Base-by-base conservation (phyloP, 2,797 vertebrate genomes). In the Mormyrus hasselquistii region DNA sequence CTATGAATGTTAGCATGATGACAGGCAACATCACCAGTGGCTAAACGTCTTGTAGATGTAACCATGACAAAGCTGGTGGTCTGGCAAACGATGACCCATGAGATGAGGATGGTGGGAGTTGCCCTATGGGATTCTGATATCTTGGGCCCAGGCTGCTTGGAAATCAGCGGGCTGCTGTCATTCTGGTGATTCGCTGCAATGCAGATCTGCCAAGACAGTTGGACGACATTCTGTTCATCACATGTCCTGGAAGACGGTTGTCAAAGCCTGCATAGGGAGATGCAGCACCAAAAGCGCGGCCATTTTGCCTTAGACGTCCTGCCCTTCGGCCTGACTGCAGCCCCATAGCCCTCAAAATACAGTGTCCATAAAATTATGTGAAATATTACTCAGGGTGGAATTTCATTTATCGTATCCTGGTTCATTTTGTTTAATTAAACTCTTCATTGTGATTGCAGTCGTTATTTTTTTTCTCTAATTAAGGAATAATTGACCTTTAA, bases 141-240 rank as follows among this genome's bases (percentile, higher is more conserved):
- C 34, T 79, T 10, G 82, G 88, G 29, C 44, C 47, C 3, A 1
- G 50, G 3, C 86, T 88, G 62, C 73, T 10, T 82, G 76, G 76
- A 4, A 79, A 82, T 82, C 38, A 10, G 41, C 5, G 19, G 38
- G 38, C 86, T 86, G 53, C 69, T 59, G 89, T 92, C 89, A 90
- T 79, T 55, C 22, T 41, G 25, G 69, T 12, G 88, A 90, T 91
- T 91, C 88, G 53, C 53, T 41, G 29, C 14, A 14, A 5, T 1
- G n/a, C 85, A 55, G 6, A n/a, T 59, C 29, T 29, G 50, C 25
- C 86, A 79, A 52, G 38, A 59, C 69, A 73, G 69, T 73, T 38
- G 47, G 65, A 82, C 83, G 90, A 50, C 29, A 59, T 57, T 47
- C 47, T 82, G 89, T 90, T 55, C 52, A 76, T 91, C 88, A 90